Base-by-base conservation (phyloP, 2,113 vertebrate genomes). In the Xiphophorus maculatus region DNA sequence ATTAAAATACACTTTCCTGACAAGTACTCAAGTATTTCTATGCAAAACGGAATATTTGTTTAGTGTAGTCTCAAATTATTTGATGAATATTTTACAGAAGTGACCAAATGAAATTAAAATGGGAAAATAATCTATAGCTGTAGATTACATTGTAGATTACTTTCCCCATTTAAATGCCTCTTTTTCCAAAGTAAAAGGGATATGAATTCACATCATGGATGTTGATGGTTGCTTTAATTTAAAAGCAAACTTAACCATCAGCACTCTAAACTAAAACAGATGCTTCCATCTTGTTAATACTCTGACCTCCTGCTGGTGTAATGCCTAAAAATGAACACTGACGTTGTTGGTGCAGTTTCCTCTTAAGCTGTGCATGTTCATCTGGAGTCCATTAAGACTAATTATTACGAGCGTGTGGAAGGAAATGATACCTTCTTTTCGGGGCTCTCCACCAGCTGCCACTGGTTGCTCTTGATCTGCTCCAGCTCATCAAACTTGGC, bases 401-500 rank as follows among this genome's bases (percentile, higher is more conserved):
- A 75, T 74, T 63, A 73, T 84, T 63, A 66, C 14, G 25, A 64
- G 54, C 19, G 27, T 70, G 29, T 64, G 64, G 51, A 64, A 37
- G 58, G 63, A 48, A 60, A 75, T 65, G 79, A 87, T 86, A 97
- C 97, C 97, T 98, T 96, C 84, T 96, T 96, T 88, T 98, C 97
- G 0, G 96, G 96, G 71, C 96, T 96, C 92, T 96, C 97, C 71
- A 95, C 86, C 75, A 95, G 88, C 90, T 96, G 97, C 98, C 98
- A 99, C 84, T 96, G 95, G 51, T 95, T 97, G 89, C 96, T 96
- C 90, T 98, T 99, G 91, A 99, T 93, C 92, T 96, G 97, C 89
- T 98, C 97, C 84, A 99, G 93, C 92, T 98, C 97, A 51, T 98
- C 96, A 75, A 99, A 99, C 92, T 99, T 99, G 96, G 98, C 96